Evolutionary conservation across 2,113 vertebrate species (phyloP).

Genomic region (Callipepla californica): DNA sequence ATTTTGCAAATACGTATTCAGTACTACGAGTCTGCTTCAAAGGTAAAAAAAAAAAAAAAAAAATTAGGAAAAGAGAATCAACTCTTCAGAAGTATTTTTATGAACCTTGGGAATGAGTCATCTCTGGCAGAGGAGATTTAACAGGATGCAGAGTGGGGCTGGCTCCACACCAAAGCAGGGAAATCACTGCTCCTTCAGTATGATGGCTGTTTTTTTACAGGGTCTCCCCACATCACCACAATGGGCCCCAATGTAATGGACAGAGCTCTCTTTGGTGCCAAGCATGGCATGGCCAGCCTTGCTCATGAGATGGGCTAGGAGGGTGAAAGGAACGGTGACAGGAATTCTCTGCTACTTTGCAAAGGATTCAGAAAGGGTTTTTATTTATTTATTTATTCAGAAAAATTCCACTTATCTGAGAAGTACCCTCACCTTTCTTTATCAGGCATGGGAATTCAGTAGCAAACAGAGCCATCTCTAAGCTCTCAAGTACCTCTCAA

Average conservation of each 20-base stretch:
- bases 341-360: neutral
- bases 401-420: neutral
- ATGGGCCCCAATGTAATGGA: neutral
- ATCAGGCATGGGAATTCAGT: neutral
- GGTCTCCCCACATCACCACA: neutral
- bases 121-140: slow-evolving; percentile 53
- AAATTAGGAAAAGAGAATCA: neutral
- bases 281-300: neutral
- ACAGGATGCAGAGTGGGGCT: slow-evolving; percentile 33
- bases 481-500: slow-evolving; percentile 34
- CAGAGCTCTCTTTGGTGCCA: neutral
- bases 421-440: neutral
- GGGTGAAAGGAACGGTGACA: neutral
- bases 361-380: neutral
- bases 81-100: slow-evolving; percentile 51
- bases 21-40: slow-evolving; percentile 1
- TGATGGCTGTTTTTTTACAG: neutral
- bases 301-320: neutral
- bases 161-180: neutral
- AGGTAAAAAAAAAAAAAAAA: neutral
- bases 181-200: neutral
- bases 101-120: slow-evolving; percentile 59
- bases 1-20: slow-evolving; percentile 19
- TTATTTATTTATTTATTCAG: neutral
- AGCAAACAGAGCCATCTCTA: slow-evolving; percentile 18